phyloP scores from a whole-genome alignment of 2,888 invertebrate species.

The Trypoxylon attenuatum region DNA sequence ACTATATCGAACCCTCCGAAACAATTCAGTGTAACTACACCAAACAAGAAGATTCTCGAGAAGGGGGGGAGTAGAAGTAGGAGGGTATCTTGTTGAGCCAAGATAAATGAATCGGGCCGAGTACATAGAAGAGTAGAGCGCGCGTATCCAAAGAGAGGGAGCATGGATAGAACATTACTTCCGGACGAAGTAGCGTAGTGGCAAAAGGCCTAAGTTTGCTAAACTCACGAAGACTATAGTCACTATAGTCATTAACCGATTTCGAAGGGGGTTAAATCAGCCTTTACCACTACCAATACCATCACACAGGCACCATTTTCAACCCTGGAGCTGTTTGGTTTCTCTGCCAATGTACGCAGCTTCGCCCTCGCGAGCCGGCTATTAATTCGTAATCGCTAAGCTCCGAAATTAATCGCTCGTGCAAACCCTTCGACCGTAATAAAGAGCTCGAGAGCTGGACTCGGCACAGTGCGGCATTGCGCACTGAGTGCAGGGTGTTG shows the following conservation, averaged over 20 bases:
- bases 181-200: conserved; percentile 38
- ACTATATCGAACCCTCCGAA: too few relatives aligned
- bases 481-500: too few relatives aligned
- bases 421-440: conserved; percentile 35
- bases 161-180: conserved; percentile 30
- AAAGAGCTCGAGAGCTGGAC: conserved; percentile 30
- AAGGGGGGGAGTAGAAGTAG: too few relatives aligned
- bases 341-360: background rate
- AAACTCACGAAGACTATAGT: conserved; percentile 23
- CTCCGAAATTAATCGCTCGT: conserved; percentile 19
- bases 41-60: too few relatives aligned
- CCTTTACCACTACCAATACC: background rate
- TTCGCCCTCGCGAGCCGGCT: conserved; percentile 3
- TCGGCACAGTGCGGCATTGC: too few relatives aligned
- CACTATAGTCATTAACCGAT: conserved; percentile 27
- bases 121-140: background rate
- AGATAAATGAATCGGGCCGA: background rate
- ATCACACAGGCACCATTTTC: too few relatives aligned
- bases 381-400: conserved; percentile 39
- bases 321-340: conserved; percentile 10
- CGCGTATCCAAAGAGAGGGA: background rate
- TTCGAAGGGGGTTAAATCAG: conserved; percentile 28
- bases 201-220: conserved; percentile 17
- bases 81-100: too few relatives aligned
- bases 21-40: too few relatives aligned